These are phyloP conservation scores for Cheilinus undulatus DNA, from an alignment of 2,113 vertebrate genomes.

Conservation along the genomic window DNA sequence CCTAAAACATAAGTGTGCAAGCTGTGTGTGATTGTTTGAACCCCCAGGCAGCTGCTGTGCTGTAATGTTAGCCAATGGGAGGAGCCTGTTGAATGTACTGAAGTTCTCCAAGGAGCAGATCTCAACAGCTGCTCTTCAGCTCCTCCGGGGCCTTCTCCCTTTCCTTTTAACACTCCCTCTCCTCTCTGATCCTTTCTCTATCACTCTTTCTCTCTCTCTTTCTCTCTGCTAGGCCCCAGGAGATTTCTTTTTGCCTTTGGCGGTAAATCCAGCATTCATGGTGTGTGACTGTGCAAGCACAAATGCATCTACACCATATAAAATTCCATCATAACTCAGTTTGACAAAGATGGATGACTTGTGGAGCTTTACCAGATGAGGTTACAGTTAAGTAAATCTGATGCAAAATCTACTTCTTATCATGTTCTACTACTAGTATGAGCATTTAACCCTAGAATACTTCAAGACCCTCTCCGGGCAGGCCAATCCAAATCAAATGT, in stretches of 20 bases:
- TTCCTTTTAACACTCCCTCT: constrained; percentile 50
- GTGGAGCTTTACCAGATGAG: background rate
- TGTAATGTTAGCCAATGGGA: constrained; percentile 63
- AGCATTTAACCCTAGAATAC: background rate
- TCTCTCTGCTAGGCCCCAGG: constrained; percentile 20
- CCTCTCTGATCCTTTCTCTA: constrained; percentile 32
- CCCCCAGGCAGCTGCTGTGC: constrained; percentile 63
- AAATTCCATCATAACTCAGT: background rate
- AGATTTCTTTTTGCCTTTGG: constrained; percentile 33
- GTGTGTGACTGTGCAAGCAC: constrained; percentile 30
- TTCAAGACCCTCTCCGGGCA: no score
- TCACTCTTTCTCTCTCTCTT: constrained; percentile 1
- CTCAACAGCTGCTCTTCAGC: constrained; percentile 70
- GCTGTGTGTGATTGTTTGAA: constrained; percentile 22
- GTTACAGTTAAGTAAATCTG: background rate
- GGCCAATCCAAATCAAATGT: background rate
- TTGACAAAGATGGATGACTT: background rate
- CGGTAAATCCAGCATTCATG: constrained; percentile 26
- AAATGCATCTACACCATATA: constrained; percentile 8
- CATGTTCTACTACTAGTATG: background rate
- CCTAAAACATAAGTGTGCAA: constrained; percentile 24
- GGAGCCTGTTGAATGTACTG: constrained; percentile 59
- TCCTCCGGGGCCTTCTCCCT: constrained; percentile 58
- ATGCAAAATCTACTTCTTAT: background rate
- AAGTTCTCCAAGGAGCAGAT: constrained; percentile 66